Evolutionary conservation across 2,113 vertebrate genomes (phyloP), one percentile per base, ranked within the genome.

Genomic region (Ictidomys tridecemlineatus): DNA sequence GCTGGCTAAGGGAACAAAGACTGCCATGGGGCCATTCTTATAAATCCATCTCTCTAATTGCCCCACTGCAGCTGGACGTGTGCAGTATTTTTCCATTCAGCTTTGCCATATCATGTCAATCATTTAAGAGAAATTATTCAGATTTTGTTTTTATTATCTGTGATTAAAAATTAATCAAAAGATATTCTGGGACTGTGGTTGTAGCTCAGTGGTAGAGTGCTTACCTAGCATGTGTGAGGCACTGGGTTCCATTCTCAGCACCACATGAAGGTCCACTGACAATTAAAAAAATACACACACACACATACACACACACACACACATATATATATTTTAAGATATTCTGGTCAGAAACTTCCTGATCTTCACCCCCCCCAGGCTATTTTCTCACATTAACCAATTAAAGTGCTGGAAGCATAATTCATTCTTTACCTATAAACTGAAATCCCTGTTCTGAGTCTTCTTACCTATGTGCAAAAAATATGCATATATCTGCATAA

Each of bases 381-480:
- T 99, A 96, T 98, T 96, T 97, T 98, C 98, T 99, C 98, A 98
- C 97, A 97, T 99, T 99, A 99, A 99, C 99, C 98, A 99, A 99
- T 99, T 98, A 99, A 99, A 99, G 99, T 99, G 99, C 99, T 99
- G 99, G 99, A 99, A 98, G 98, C 98, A 98, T 99, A 98, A 99
- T 98, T 98, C 98, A 99, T 98, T 99, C 99, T 99, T 98, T 98
- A 98, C 98, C 98, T 98, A 97, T 99, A 99, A 99, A 98, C 98
- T 98, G 99, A 99, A 98, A 99, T 98, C 98, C 98, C 98, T 98
- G 98, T 98, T 98, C 96, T 95, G 99, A 99, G 98, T 99, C 99
- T 99, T 99, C 99, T 99, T 99, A 99, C 99, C 99, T 99, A 99
- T 98, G 99, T 99, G 98, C 98, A 99, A 99, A 99, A 99, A 53